Conservation (phyloP, 1,140 invertebrate genomes). For the Drosophila tsacasi region DNA sequence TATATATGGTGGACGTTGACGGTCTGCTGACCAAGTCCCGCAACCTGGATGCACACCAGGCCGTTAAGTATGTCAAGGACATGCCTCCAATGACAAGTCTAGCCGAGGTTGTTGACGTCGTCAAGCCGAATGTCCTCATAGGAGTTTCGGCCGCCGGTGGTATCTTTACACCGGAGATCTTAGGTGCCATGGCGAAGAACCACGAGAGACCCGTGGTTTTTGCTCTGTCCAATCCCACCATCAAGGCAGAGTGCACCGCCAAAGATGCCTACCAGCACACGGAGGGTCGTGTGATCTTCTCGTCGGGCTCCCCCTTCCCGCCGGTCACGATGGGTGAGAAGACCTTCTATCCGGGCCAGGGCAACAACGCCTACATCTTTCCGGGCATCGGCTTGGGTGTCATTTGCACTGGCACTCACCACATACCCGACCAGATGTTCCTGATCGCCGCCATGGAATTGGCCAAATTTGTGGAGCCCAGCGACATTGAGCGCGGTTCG, state of each 20-base stretch:
- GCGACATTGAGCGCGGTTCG: slow-evolving; percentile 93
- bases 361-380: slow-evolving; percentile 99
- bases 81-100: slow-evolving; percentile 91
- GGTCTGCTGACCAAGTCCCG: slow-evolving; percentile 91
- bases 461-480: slow-evolving; percentile 92
- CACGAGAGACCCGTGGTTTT: slow-evolving; percentile 96
- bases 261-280: slow-evolving; percentile 95
- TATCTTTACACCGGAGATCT: slow-evolving; percentile 94
- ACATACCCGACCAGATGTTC: slow-evolving; percentile 96
- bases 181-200: slow-evolving; percentile 93
- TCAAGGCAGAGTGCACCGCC: slow-evolving; percentile 98
- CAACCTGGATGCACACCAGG: slow-evolving; percentile 90
- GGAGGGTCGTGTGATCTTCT: slow-evolving; percentile 95
- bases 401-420: slow-evolving; percentile 93
- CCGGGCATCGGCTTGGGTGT: slow-evolving; percentile 95
- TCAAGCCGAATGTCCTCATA: slow-evolving; percentile 89
- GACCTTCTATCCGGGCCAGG: slow-evolving; percentile 95
- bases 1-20: slow-evolving; percentile 96
- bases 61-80: slow-evolving; percentile 92
- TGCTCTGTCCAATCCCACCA: slow-evolving; percentile 98
- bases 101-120: slow-evolving; percentile 90
- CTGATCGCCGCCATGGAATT: slow-evolving; percentile 94
- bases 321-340: slow-evolving; percentile 92
- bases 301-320: slow-evolving; percentile 96
- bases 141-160: slow-evolving; percentile 95